Percentiles rank a stretch among this genome's conserved stretches.
phyloP scores from a whole-genome alignment of 1,140 invertebrate species.

The Tribolium castaneum region DNA sequence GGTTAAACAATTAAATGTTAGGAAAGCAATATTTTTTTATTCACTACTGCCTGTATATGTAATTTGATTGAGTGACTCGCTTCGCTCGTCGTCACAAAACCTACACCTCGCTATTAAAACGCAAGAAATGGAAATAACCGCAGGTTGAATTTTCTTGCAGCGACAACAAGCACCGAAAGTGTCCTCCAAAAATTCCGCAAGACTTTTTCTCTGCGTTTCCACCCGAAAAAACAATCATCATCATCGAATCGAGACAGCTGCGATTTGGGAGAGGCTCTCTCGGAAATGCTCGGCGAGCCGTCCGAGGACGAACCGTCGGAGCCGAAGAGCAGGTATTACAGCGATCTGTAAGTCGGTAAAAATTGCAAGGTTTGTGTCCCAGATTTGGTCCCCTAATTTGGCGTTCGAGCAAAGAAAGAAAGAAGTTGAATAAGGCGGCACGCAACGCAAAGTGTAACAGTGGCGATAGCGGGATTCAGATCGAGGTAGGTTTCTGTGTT shows the following conservation, averaged over 20 bases:
- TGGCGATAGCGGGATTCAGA: slow-evolving; percentile 80
- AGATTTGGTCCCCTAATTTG: slow-evolving; percentile 78
- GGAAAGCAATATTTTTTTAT: too few relatives aligned
- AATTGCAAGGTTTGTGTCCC: slow-evolving; percentile 17
- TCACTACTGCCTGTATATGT: too few relatives aligned
- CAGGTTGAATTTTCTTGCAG: background rate
- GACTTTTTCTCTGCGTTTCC: slow-evolving; percentile 74
- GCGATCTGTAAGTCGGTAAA: background rate
- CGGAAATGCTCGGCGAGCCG: slow-evolving; percentile 63
- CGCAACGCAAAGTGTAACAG: slow-evolving; percentile 80
- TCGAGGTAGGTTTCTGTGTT: slow-evolving; percentile 66
- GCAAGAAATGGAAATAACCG: too few relatives aligned
- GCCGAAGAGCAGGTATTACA: slow-evolving; percentile 60
- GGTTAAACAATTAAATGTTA: too few relatives aligned
- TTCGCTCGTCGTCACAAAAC: too few relatives aligned
- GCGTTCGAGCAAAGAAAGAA: slow-evolving; percentile 77
- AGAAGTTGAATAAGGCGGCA: slow-evolving; percentile 75
- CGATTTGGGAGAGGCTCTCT: slow-evolving; percentile 63
- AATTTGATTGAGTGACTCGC: too few relatives aligned
- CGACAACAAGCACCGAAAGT: slow-evolving; percentile 60
- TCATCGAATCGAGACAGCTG: slow-evolving; percentile 65
- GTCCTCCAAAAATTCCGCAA: slow-evolving; percentile 78
- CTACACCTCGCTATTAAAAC: too few relatives aligned
- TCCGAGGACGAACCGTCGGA: slow-evolving; percentile 57
- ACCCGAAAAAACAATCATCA: slow-evolving; percentile 66